Evolutionary conservation across 2,113 vertebrate species (phyloP).

Genomic region (Suncus etruscus): DNA sequence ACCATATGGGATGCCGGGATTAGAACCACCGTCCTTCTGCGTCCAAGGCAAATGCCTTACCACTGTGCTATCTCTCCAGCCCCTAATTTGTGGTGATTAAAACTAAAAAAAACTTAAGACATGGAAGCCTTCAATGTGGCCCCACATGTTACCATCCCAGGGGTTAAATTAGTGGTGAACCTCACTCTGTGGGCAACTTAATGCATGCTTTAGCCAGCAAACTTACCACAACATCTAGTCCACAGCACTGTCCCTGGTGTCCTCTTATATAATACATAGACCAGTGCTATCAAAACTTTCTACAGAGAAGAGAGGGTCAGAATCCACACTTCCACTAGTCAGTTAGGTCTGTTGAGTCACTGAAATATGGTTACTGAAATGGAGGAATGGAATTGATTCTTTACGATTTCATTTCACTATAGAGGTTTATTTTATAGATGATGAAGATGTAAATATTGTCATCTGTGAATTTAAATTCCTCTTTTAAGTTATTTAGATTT

Average conservation of each 20-base stretch:
- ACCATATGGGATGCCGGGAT: no score
- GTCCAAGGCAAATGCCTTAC: no score
- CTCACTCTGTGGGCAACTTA: background rate
- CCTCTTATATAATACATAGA: background rate
- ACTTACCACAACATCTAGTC: background rate
- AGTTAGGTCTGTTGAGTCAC: background rate
- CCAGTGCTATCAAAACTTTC: background rate
- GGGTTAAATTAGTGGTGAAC: background rate
- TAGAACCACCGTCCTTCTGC: no score
- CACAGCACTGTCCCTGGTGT: background rate
- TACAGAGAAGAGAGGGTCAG: background rate
- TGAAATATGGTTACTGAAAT: background rate
- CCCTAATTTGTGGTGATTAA: no score
- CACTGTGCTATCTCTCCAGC: no score
- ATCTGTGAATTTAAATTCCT: constrained; percentile 7
- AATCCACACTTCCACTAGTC: background rate
- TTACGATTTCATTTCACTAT: background rate
- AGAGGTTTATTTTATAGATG: constrained; percentile 1
- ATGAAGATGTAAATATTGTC: constrained; percentile 25
- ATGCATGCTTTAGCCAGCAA: background rate
- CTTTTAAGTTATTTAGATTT: constrained; percentile 1
- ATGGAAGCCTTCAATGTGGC: constrained; percentile 7
- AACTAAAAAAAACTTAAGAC: no score
- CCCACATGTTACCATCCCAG: background rate
- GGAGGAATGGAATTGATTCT: background rate